A percentile compares a stretch with the other conserved stretches of the same genome.
These are phyloP conservation scores for Ganaspis sp. DNA, from an alignment of 1,140 invertebrate species.

Conservation along the genomic window DNA sequence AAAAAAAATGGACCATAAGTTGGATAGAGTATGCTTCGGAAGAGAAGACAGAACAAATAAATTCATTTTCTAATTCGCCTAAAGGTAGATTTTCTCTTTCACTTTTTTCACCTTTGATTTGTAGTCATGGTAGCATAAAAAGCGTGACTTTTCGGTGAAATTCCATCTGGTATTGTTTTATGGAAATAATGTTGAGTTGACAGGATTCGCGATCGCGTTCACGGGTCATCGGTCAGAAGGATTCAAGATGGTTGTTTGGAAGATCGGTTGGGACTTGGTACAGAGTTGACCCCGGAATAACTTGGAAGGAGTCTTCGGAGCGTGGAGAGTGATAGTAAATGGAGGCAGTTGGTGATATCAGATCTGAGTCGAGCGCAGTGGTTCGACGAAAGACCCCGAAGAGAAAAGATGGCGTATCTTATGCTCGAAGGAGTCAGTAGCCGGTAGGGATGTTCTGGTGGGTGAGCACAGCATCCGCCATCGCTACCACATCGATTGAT, in stretches of 20 bases:
- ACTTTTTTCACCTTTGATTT: no score
- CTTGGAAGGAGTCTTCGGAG: constrained; percentile 36
- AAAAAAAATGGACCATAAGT: no score
- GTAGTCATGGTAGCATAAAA: background rate
- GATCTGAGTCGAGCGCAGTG: constrained; percentile 37
- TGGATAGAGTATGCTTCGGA: no score
- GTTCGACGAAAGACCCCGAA: constrained; percentile 40
- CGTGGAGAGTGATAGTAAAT: constrained; percentile 47
- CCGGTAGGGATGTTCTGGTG: constrained; percentile 45
- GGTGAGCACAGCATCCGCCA: constrained; percentile 47
- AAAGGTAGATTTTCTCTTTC: no score
- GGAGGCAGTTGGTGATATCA: constrained; percentile 44
- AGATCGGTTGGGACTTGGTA: background rate
- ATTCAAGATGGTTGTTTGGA: constrained; percentile 10
- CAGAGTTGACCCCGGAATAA: constrained; percentile 12
- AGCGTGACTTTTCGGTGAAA: background rate
- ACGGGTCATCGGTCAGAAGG: constrained; percentile 21
- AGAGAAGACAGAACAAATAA: no score
- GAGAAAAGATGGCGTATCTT: constrained; percentile 47
- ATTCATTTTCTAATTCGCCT: no score
- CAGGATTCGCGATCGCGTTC: background rate
- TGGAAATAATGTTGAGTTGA: constrained; percentile 1
- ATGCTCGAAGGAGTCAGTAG: constrained; percentile 39
- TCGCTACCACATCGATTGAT: constrained; percentile 55
- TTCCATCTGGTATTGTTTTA: background rate